These are phyloP conservation scores for Heliconius nattereri DNA, from an alignment of 1,140 invertebrate species.

Conservation along the genomic window DNA sequence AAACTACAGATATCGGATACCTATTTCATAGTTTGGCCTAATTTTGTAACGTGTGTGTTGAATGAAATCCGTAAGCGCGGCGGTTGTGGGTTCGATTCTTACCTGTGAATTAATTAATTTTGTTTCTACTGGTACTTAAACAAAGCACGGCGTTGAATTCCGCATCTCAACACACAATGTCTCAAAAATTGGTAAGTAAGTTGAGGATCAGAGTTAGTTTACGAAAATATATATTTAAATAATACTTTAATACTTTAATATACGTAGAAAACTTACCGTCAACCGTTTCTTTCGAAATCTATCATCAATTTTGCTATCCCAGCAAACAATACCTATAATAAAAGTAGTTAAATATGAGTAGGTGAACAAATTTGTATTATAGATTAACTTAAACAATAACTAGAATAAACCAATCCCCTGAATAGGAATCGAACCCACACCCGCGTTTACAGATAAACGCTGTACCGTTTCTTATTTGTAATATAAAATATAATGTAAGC, in stretches of 20 bases:
- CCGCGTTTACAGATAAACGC: neutral
- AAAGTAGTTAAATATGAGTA: neutral
- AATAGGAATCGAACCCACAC: neutral
- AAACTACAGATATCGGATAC: constrained; percentile 1
- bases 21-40: neutral
- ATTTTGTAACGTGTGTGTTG: neutral
- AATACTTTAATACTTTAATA: too few relatives aligned
- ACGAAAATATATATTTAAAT: too few relatives aligned
- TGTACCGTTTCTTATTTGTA: neutral
- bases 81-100: too few relatives aligned
- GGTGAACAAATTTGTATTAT: too few relatives aligned
- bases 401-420: neutral
- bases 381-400: neutral
- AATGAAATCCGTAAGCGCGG: neutral
- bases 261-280: neutral
- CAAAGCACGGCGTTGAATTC: neutral
- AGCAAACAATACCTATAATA: neutral
- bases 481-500: neutral
- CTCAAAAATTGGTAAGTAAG: neutral
- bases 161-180: neutral
- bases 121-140: neutral
- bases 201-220: too few relatives aligned
- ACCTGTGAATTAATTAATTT: neutral
- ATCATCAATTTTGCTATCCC: neutral
- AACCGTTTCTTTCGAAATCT: neutral